These are phyloP conservation scores for Eurypyga helias DNA, from an alignment of 2,113 vertebrate species.

Conservation along the genomic window DNA sequence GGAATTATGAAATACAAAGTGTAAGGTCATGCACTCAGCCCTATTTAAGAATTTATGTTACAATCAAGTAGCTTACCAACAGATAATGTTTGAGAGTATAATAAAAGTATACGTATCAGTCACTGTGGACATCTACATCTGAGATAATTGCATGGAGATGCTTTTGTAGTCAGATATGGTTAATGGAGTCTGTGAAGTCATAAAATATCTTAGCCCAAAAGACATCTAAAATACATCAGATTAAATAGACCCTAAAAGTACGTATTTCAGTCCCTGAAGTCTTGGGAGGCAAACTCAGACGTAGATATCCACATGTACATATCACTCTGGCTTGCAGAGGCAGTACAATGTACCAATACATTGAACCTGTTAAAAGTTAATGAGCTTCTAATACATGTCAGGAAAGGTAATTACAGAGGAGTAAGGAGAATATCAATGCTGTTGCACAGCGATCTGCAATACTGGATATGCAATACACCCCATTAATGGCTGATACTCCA, in stretches of 20 bases:
- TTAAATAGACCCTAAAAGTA: background rate
- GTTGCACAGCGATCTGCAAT: background rate
- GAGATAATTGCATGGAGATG: background rate
- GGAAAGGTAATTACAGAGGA: background rate
- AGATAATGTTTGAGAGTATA: constrained; percentile 1
- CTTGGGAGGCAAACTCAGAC: background rate
- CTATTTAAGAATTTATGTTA: constrained; percentile 52
- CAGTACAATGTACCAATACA: background rate
- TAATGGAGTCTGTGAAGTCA: background rate
- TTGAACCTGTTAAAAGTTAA: background rate
- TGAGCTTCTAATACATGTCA: background rate
- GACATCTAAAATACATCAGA: background rate
- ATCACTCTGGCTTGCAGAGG: background rate
- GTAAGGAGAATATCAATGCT: background rate
- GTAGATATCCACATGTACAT: background rate
- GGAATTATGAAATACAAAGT: constrained; percentile 20
- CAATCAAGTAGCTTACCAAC: background rate
- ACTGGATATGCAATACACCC: background rate
- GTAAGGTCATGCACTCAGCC: constrained; percentile 18
- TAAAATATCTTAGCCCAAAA: background rate
- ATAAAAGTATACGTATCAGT: background rate
- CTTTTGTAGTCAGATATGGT: background rate
- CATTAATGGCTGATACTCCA: background rate
- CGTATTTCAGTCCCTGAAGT: background rate
- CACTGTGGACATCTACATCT: background rate